These are phyloP conservation scores for Ypsolopha sequella DNA, from an alignment of 2,888 invertebrate species.

Conservation along the genomic window DNA sequence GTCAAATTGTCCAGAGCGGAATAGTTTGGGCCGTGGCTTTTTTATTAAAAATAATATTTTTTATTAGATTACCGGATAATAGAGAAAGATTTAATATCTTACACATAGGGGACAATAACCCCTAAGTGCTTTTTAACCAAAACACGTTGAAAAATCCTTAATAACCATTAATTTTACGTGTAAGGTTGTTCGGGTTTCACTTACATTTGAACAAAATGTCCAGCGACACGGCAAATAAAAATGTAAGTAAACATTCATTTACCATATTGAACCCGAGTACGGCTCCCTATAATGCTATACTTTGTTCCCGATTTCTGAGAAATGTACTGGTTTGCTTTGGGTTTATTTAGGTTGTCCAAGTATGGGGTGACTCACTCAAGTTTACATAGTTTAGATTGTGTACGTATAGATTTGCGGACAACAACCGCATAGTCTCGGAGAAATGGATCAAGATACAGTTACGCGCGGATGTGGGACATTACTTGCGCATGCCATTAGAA, in stretches of 20 bases:
- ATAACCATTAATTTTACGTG: background rate
- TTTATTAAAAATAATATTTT: background rate
- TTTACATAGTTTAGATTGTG: background rate
- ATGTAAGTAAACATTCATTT: slow-evolving; percentile 50
- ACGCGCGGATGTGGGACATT: slow-evolving; percentile 42
- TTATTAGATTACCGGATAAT: background rate
- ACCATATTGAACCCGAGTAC: background rate
- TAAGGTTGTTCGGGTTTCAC: background rate
- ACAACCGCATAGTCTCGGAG: slow-evolving; percentile 18
- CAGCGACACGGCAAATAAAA: slow-evolving; percentile 71
- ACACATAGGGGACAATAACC: background rate
- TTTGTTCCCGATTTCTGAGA: no score
- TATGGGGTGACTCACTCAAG: no score
- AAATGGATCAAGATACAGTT: slow-evolving; percentile 34
- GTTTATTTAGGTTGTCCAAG: no score
- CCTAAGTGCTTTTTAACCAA: background rate
- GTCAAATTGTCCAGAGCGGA: background rate
- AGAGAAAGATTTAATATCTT: background rate
- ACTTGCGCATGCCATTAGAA: slow-evolving; percentile 32
- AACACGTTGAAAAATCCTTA: background rate
- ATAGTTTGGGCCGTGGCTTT: background rate
- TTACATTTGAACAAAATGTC: slow-evolving; percentile 49
- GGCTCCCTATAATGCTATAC: no score
- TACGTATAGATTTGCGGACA: background rate
- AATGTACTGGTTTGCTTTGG: no score